These are phyloP conservation scores for Meteorus colon DNA, from an alignment of 2,888 invertebrate genomes.

Conservation along the genomic window DNA sequence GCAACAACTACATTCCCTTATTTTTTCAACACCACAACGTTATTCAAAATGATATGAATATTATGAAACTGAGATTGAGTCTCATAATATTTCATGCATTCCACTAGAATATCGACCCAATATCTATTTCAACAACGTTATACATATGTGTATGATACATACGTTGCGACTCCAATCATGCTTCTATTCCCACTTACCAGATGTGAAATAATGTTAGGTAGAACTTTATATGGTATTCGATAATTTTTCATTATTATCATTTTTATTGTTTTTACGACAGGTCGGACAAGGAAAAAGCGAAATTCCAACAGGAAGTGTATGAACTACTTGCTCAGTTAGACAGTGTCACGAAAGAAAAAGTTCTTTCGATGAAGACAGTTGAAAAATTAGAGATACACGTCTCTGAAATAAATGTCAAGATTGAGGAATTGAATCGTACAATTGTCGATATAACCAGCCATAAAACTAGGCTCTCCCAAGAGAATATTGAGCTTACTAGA, in stretches of 20 bases:
- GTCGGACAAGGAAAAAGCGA: slow-evolving; percentile 98
- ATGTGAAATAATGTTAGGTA: no score
- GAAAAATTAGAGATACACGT: slow-evolving; percentile 94
- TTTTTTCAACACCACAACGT: no score
- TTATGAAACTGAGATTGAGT: no score
- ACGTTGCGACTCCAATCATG: no score
- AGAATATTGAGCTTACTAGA: slow-evolving; percentile 94
- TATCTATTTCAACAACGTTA: no score
- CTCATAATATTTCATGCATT: no score
- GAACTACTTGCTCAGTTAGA: slow-evolving; percentile 97
- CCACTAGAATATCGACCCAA: no score
- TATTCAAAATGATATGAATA: no score
- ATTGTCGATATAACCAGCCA: slow-evolving; percentile 98
- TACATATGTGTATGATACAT: no score
- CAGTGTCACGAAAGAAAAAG: slow-evolving; percentile 93
- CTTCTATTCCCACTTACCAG: no score
- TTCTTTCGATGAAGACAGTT: slow-evolving; percentile 85
- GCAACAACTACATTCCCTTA: slow-evolving; percentile 17
- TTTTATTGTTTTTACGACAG: slow-evolving; percentile 75
- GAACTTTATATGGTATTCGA: no score
- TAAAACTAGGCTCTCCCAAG: slow-evolving; percentile 95
- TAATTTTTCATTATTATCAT: neutral
- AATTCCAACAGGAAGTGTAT: slow-evolving; percentile 99
- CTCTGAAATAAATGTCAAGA: slow-evolving; percentile 94
- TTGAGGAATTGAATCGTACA: slow-evolving; percentile 97